Percentiles rank a stretch among this genome's conserved stretches.
Evolutionary conservation across 1,140 invertebrate genomes (phyloP).

Genomic region (Halictus rubicundus): DNA sequence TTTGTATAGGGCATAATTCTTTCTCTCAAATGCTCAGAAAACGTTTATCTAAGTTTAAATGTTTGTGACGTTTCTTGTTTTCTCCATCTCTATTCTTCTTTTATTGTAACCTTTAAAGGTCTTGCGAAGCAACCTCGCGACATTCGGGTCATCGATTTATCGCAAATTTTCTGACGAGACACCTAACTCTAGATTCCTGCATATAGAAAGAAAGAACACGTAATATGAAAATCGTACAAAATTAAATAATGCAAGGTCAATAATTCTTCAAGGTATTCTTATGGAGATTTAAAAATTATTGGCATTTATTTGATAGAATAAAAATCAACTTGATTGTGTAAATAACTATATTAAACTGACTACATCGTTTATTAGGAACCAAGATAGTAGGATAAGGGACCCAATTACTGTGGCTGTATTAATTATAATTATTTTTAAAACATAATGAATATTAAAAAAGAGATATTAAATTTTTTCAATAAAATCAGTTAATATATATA

Average conservation of each 20-base stretch:
- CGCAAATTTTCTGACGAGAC: background rate
- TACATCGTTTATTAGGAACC: too few species aligned
- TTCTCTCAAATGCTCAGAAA: background rate
- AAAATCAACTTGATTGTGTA: background rate
- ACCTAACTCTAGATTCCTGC: background rate
- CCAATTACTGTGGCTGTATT: too few species aligned
- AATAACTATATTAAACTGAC: too few species aligned
- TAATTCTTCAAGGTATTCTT: background rate
- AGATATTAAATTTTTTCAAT: too few species aligned
- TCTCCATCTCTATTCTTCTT: background rate
- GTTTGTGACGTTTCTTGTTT: background rate
- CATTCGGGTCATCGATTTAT: slow-evolving; percentile 6
- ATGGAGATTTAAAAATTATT: background rate
- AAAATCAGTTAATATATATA: too few species aligned
- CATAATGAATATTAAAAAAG: too few species aligned
- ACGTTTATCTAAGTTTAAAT: background rate
- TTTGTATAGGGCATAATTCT: too few species aligned
- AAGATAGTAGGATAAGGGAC: too few species aligned
- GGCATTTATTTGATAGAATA: background rate
- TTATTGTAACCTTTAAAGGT: slow-evolving; percentile 4
- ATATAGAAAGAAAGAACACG: background rate
- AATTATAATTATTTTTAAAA: too few species aligned
- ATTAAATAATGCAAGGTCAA: background rate
- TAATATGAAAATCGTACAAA: background rate
- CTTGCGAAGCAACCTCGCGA: background rate